Percentiles rank a stretch among this genome's conserved stretches.
Evolutionary conservation across 2,888 invertebrate species (phyloP).

Genomic region (Magallana nippona): DNA sequence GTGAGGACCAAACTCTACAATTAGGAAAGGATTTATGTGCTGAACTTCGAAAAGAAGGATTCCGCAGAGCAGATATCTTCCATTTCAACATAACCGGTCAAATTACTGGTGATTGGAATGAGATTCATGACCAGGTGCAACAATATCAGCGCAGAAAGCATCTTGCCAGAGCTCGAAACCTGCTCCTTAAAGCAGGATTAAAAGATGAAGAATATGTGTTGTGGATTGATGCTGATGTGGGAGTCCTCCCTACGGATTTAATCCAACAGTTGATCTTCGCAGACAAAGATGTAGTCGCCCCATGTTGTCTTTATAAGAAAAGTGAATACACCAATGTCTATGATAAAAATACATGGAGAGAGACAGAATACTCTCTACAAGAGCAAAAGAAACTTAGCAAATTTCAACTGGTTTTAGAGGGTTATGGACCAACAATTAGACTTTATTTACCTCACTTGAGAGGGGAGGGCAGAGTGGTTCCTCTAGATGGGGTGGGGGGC

Average conservation of each 20-base stretch:
- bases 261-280: conserved; percentile 72
- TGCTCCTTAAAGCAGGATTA: conserved; percentile 64
- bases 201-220: conserved; percentile 70
- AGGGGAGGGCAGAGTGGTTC: conserved; percentile 71
- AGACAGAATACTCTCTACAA: conserved; percentile 68
- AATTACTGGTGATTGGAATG: conserved; percentile 62
- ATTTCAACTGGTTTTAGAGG: conserved; percentile 72
- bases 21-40: conserved; percentile 61
- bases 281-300: conserved; percentile 69
- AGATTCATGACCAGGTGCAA: conserved; percentile 62
- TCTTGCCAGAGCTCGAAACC: conserved; percentile 72
- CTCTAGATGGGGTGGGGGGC: conserved; percentile 77
- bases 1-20: conserved; percentile 68
- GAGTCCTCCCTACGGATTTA: conserved; percentile 68
- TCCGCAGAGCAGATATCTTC: conserved; percentile 63
- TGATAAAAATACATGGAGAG: conserved; percentile 77
- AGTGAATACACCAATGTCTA: conserved; percentile 60
- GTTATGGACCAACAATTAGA: conserved; percentile 67
- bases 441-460: conserved; percentile 69
- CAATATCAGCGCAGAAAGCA: conserved; percentile 71
- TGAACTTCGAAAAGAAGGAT: conserved; percentile 61
- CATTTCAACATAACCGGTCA: conserved; percentile 66
- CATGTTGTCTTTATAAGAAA: conserved; percentile 68
- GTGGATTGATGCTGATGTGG: conserved; percentile 76
- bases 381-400: conserved; percentile 57